Evolutionary conservation across 2,113 vertebrate genomes (phyloP).

Genomic region (Lamprologus tigripictilis): DNA sequence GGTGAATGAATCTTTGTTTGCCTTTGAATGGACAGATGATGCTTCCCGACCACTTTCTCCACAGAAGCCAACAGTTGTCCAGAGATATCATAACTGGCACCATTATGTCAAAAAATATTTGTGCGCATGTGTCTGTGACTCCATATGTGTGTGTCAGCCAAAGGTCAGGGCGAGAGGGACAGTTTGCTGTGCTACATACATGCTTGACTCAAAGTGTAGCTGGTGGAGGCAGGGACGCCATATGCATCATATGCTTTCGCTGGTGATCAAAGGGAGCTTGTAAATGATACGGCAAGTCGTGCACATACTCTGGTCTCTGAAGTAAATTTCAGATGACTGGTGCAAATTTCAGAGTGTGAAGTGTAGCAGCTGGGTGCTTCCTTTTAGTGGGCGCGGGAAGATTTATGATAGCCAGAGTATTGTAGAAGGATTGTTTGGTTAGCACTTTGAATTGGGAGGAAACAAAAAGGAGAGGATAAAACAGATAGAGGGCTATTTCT

Average conservation of each 20-base stretch:
- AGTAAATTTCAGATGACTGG: not conserved
- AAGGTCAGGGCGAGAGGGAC: not conserved
- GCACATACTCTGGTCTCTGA: not conserved
- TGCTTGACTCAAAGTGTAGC: not conserved
- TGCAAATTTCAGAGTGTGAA: conserved; percentile 10
- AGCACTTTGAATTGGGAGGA: not conserved
- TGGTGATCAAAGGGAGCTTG: conserved; percentile 12
- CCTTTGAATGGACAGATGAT: not conserved
- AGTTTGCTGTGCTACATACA: not conserved
- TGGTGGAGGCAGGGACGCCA: not conserved
- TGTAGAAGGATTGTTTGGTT: not conserved
- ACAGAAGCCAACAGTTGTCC: not conserved
- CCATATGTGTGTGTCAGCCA: not conserved
- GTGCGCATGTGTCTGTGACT: not conserved
- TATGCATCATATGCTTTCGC: not conserved
- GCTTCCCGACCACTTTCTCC: not conserved
- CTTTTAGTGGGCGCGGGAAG: not conserved
- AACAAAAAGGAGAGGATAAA: not conserved
- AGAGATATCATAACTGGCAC: conserved; percentile 9
- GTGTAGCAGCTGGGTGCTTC: not conserved
- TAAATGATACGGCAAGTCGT: not conserved
- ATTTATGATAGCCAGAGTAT: not conserved
- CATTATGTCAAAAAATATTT: conserved; percentile 30
- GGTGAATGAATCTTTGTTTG: not conserved
- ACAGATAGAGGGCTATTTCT: not conserved